phyloP scores from a whole-genome alignment of 2,797 vertebrate genomes.

The Eulemur albifrons region DNA sequence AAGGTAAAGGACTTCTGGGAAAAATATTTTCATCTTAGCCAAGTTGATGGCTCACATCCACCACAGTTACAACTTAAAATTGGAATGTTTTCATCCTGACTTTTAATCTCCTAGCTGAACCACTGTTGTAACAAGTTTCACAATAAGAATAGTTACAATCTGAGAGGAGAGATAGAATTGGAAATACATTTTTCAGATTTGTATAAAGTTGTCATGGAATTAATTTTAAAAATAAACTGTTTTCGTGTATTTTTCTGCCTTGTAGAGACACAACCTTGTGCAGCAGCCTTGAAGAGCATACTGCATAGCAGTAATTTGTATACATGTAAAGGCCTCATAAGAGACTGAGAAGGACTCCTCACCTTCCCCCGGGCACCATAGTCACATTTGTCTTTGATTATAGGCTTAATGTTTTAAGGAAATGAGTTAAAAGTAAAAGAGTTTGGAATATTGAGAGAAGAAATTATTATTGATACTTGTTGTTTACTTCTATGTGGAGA shows the following conservation, averaged over 20 bases:
- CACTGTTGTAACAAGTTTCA: neutral
- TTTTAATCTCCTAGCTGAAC: neutral
- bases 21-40: neutral
- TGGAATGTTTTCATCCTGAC: neutral
- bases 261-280: neutral
- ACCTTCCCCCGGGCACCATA: neutral
- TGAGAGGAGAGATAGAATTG: neutral
- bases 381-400: neutral
- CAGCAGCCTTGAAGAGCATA: neutral
- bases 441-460: neutral
- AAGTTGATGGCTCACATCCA: neutral
- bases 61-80: neutral
- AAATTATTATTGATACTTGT: neutral
- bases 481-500: neutral
- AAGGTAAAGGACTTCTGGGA: neutral
- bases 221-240: neutral
- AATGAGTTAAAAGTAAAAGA: neutral
- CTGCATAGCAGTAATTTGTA: neutral
- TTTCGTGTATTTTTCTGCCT: neutral
- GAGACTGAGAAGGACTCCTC: neutral
- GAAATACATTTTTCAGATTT: neutral
- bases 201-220: neutral
- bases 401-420: neutral
- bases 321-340: neutral
- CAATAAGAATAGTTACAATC: neutral